Base-by-base conservation (phyloP, 2,888 invertebrate genomes). In the Drosophila multiciliata region DNA sequence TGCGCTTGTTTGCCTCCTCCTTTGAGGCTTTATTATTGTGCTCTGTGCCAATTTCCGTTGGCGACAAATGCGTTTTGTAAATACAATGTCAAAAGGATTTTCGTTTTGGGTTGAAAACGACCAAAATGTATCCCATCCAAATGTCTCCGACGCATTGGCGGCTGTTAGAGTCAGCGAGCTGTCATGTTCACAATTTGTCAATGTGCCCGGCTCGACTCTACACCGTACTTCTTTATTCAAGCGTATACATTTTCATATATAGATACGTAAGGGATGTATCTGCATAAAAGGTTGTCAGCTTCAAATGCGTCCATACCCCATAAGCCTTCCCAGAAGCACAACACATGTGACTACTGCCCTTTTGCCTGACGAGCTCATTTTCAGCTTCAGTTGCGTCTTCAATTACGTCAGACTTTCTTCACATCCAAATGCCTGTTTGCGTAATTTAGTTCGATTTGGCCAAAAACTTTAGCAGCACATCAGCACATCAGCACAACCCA, bases 11-110 rank as follows among this genome's bases (percentile, higher is more conserved):
- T 66, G 66, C 36, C 54, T 65, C 74, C 71, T 68, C 69, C 78
- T 75, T 80, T 75, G 78, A 66, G 83, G 73, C 74, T 78, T 78
- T 83, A 75, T 85, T 85, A 80, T 82, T 85, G 82, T 80, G 83
- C 66, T 85, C 80, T 72, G 75, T 80, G 86, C 83, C 86, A 83
- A 83, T 83, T 83, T 83, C 81, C 83, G 85, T 66, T 82, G 55
- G 82, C 82, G 80, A 72, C 85, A 83, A 83, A 83, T 83, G 83
- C 86, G 86, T 85, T 83, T 85, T 83, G 81, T 81, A 85, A 83
- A 83, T 85, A 83, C 85, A 85, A 85, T 83, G 83, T 85, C 83
- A 83, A 85, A 86, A 85, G 80, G 83, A 83, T 83, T 83, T 84
- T 68, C 66, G 74, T 78, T 78, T 71, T 65, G 64, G 65, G 68